Evolutionary conservation across 2,797 vertebrate species (phyloP).

Genomic region (Lepus oiostolus): DNA sequence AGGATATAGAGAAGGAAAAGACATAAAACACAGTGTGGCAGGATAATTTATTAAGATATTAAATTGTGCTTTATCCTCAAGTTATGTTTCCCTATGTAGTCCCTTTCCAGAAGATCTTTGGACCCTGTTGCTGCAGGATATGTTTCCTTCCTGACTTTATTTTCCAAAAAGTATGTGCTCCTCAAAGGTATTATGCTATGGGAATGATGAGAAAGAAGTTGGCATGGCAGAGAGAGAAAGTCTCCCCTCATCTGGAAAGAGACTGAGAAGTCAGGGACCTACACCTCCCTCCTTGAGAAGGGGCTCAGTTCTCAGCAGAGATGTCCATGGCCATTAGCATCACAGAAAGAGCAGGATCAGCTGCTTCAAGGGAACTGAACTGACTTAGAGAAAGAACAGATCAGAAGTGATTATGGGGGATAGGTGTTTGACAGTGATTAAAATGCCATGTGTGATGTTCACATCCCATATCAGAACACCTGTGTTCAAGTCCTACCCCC

Average conservation of each 20-base stretch:
- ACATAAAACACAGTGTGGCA: not conserved
- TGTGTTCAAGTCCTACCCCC: too few relatives aligned
- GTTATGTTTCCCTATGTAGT: not conserved
- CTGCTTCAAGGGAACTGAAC: not conserved
- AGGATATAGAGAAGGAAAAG: slow-evolving; percentile 39
- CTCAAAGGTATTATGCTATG: not conserved
- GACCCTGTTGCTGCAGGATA: not conserved
- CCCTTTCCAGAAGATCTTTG: not conserved
- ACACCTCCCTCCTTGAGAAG: not conserved
- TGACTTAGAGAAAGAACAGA: not conserved
- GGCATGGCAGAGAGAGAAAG: not conserved
- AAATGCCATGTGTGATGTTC: too few relatives aligned
- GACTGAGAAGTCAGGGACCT: not conserved
- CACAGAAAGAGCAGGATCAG: not conserved
- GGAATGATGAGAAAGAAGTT: slow-evolving; percentile 3
- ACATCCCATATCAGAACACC: too few relatives aligned
- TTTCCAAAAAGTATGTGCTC: slow-evolving; percentile 6
- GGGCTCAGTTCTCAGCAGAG: not conserved
- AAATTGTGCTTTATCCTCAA: slow-evolving; percentile 40
- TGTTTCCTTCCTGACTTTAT: not conserved
- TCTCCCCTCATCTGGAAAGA: not conserved
- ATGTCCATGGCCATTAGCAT: not conserved
- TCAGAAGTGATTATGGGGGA: not conserved
- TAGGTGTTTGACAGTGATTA: too few relatives aligned
- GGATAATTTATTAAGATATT: slow-evolving; percentile 34